Conservation (phyloP, 2,797 vertebrate species). For the Acipenser ruthenus region DNA sequence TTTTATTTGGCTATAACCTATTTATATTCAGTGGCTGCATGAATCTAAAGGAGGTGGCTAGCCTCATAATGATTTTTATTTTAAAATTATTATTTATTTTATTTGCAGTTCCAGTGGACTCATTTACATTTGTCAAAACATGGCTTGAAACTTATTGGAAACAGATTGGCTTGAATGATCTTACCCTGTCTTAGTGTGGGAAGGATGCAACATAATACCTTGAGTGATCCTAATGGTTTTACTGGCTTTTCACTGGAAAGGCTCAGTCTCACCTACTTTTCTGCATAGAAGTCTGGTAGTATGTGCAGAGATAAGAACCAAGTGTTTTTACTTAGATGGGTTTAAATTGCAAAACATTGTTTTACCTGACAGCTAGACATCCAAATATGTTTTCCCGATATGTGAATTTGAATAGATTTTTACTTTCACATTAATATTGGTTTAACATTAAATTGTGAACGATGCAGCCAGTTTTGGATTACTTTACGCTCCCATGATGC, state of each 20-base stretch:
- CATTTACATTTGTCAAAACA: background rate
- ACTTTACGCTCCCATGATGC: no score
- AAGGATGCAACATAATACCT: no score
- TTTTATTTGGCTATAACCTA: background rate
- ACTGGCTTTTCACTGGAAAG: conserved; percentile 42
- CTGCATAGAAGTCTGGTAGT: conserved; percentile 37
- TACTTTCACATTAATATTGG: no score
- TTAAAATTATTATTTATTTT: background rate
- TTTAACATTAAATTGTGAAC: no score
- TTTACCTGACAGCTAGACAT: conserved; percentile 42
- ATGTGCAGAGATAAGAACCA: conserved; percentile 44
- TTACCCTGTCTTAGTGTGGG: no score
- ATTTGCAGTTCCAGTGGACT: background rate
- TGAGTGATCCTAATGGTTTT: background rate
- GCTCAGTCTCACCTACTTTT: conserved; percentile 56
- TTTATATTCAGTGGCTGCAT: background rate
- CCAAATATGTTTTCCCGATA: conserved; percentile 25
- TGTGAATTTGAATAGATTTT: no score
- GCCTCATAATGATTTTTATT: background rate
- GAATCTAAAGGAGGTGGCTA: background rate
- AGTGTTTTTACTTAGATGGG: conserved; percentile 43
- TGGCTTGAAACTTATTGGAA: background rate
- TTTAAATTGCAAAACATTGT: conserved; percentile 46
- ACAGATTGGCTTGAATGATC: background rate
- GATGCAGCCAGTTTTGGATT: no score